Evolutionary conservation across 92 coral and sea anemone species (phyloP).

Genomic region (Porites lobata): DNA sequence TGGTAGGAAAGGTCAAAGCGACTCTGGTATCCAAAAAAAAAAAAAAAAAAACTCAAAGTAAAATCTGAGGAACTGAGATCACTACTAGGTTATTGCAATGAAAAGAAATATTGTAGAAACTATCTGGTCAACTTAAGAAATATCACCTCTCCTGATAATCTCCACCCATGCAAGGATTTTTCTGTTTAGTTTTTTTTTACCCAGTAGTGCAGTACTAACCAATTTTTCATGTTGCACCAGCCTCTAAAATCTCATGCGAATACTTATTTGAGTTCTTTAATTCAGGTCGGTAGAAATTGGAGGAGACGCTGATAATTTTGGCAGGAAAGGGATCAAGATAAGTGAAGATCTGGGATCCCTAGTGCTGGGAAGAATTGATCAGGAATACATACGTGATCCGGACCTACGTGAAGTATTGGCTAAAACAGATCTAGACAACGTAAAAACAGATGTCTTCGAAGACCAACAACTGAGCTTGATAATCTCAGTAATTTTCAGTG

Average conservation of each 20-base stretch:
- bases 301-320: not conserved
- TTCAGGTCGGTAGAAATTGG: not conserved
- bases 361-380: constrained; percentile 8
- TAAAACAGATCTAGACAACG: not conserved
- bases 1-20: too few relatives aligned
- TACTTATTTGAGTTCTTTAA: not conserved
- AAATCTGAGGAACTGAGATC: too few relatives aligned
- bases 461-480: not conserved
- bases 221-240: too few relatives aligned
- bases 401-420: constrained; percentile 6
- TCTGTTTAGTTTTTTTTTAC: too few relatives aligned
- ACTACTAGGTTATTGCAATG: too few relatives aligned
- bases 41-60: too few relatives aligned
- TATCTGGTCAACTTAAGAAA: too few relatives aligned
- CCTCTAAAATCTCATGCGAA: not conserved
- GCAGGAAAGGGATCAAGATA: not conserved
- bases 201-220: too few relatives aligned
- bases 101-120: too few relatives aligned
- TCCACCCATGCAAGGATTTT: too few relatives aligned
- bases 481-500: constrained; percentile 32
- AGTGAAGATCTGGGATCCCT: constrained; percentile 3
- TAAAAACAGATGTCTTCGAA: not conserved
- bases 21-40: too few relatives aligned
- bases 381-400: not conserved
- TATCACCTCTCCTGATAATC: too few relatives aligned